Evolutionary conservation across 1,140 invertebrate species (phyloP).

Genomic region (Rhynchophorus ferrugineus): DNA sequence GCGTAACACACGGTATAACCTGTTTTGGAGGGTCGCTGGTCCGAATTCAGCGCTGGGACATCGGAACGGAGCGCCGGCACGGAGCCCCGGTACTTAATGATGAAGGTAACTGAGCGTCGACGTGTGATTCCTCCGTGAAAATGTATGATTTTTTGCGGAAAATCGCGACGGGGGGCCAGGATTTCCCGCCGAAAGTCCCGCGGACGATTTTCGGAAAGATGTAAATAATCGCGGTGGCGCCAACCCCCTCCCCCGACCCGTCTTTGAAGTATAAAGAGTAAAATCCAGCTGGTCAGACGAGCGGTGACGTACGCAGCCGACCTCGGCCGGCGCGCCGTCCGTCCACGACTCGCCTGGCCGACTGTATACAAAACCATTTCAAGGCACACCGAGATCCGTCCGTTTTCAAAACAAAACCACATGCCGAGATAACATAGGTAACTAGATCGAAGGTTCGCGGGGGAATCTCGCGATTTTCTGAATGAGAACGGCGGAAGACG

Average conservation of each 20-base stretch:
- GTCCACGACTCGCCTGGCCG: slow-evolving; percentile 25
- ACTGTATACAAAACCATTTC: slow-evolving; percentile 40
- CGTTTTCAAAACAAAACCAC: slow-evolving; percentile 44
- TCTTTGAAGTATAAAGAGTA: slow-evolving; percentile 35
- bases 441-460: slow-evolving; percentile 39
- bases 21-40: neutral
- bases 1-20: slow-evolving; percentile 22
- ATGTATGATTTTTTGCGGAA: too few relatives aligned
- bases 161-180: too few relatives aligned
- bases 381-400: slow-evolving; percentile 40
- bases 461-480: slow-evolving; percentile 26
- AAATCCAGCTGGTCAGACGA: slow-evolving; percentile 35
- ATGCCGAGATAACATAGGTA: slow-evolving; percentile 41
- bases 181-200: neutral
- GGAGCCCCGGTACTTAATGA: too few relatives aligned
- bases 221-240: slow-evolving; percentile 28
- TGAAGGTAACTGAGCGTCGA: too few relatives aligned
- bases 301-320: slow-evolving; percentile 5
- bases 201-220: neutral
- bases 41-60: neutral
- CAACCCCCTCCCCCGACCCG: slow-evolving; percentile 28
- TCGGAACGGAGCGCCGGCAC: too few relatives aligned
- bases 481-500: slow-evolving; percentile 28
- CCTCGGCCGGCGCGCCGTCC: neutral
- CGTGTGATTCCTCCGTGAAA: too few relatives aligned